Evolutionary conservation across 2,113 vertebrate genomes (phyloP).

Genomic region (Ceyx margarethae): DNA sequence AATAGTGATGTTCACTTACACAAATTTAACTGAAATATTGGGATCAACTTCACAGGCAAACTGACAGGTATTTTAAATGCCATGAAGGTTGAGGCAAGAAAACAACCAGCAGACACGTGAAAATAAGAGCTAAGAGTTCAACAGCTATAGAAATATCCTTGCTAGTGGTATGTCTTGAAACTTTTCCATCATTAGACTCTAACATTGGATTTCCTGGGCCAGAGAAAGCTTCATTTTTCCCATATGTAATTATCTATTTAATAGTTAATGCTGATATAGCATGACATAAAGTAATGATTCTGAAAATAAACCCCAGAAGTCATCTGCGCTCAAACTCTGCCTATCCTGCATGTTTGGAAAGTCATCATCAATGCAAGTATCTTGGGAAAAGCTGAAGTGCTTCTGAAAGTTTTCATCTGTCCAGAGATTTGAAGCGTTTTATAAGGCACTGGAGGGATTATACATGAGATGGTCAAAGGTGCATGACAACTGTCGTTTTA

Average conservation of each 20-base stretch:
- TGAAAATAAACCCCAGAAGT: not conserved
- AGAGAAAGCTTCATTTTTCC: not conserved
- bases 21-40: not conserved
- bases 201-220: not conserved
- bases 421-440: not conserved
- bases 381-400: not conserved
- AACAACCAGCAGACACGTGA: not conserved
- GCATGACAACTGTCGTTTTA: not conserved
- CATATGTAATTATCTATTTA: not conserved
- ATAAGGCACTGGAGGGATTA: not conserved
- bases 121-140: not conserved
- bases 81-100: not conserved
- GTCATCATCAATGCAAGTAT: not conserved
- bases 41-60: not conserved
- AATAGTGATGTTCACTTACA: not conserved
- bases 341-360: not conserved
- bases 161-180: not conserved
- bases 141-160: not conserved
- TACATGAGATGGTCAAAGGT: not conserved
- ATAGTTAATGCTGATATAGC: not conserved
- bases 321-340: not conserved
- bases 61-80: not conserved
- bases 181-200: not conserved
- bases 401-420: not conserved
- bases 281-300: not conserved